A percentile compares a stretch with the other conserved stretches of the same genome.
These are phyloP conservation scores for Cephus rjabovi DNA, from an alignment of 2,888 invertebrate species.

Conservation along the genomic window DNA sequence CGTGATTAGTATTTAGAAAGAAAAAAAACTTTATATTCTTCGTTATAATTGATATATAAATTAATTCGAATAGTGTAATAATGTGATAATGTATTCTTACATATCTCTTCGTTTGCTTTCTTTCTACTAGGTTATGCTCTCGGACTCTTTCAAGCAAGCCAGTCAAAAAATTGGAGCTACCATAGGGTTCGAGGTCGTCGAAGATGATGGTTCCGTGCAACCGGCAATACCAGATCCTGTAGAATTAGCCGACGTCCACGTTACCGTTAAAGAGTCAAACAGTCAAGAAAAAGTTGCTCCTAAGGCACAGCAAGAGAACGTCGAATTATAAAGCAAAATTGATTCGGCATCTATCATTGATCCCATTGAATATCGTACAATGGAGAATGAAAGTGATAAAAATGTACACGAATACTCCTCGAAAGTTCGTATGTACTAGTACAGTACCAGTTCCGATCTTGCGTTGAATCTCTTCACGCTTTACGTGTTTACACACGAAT, in stretches of 20 bases:
- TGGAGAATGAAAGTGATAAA: not conserved
- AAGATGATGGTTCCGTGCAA: slow-evolving; percentile 71
- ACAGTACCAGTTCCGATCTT: not conserved
- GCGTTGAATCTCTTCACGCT: not conserved
- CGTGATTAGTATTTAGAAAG: too few relatives aligned
- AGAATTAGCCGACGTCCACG: slow-evolving; percentile 61
- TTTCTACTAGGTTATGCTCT: slow-evolving; percentile 68
- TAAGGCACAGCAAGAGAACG: slow-evolving; percentile 54
- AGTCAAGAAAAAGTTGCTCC: slow-evolving; percentile 48
- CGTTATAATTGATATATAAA: not conserved
- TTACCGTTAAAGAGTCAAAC: slow-evolving; percentile 39
- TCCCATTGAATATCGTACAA: not conserved
- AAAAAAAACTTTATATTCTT: not conserved
- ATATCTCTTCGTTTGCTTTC: not conserved
- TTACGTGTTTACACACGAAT: not conserved
- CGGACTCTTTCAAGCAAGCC: slow-evolving; percentile 85
- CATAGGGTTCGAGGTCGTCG: slow-evolving; percentile 80
- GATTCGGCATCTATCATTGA: not conserved
- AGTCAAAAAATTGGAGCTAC: slow-evolving; percentile 88
- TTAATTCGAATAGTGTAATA: not conserved
- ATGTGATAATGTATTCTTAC: not conserved
- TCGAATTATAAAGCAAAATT: slow-evolving; percentile 43
- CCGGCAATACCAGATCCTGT: slow-evolving; percentile 56
- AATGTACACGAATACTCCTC: not conserved
- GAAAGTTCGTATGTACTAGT: not conserved